Evolutionary conservation across 2,888 invertebrate genomes (phyloP).

Genomic region (Volucella inanis): DNA sequence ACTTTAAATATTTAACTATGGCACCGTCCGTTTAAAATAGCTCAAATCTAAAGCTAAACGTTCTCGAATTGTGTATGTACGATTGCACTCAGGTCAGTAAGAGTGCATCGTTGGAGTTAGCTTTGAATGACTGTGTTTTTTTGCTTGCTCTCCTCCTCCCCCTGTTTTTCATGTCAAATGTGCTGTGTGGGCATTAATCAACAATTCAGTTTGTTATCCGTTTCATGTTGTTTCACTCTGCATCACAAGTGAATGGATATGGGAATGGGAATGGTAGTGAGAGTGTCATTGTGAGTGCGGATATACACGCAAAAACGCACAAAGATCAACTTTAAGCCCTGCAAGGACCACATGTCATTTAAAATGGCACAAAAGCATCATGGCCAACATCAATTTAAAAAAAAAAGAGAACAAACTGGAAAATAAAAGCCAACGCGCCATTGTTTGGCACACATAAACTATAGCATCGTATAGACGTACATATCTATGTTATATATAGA

Average conservation of each 20-base stretch:
- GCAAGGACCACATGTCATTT: constrained; percentile 70
- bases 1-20: constrained; percentile 27
- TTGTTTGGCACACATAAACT: constrained; percentile 72
- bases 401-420: neutral
- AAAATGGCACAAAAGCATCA: constrained; percentile 70
- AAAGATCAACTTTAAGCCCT: constrained; percentile 63
- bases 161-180: constrained; percentile 26
- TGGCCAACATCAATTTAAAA: constrained; percentile 36
- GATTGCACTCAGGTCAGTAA: constrained; percentile 2
- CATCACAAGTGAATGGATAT: neutral
- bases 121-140: constrained; percentile 20
- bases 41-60: constrained; percentile 31
- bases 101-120: neutral
- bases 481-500: neutral
- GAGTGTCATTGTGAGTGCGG: neutral
- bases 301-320: constrained; percentile 46
- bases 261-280: neutral
- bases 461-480: constrained; percentile 26
- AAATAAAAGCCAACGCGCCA: constrained; percentile 45
- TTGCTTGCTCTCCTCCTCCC: neutral
- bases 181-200: constrained; percentile 46
- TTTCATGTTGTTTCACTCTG: constrained; percentile 18
- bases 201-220: constrained; percentile 67
- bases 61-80: constrained; percentile 20
- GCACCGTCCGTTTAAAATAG: constrained; percentile 34